Evolutionary conservation across 2,797 vertebrate species (phyloP), one percentile per base, ranked within the genome.

Genomic region (Sylvia borin): DNA sequence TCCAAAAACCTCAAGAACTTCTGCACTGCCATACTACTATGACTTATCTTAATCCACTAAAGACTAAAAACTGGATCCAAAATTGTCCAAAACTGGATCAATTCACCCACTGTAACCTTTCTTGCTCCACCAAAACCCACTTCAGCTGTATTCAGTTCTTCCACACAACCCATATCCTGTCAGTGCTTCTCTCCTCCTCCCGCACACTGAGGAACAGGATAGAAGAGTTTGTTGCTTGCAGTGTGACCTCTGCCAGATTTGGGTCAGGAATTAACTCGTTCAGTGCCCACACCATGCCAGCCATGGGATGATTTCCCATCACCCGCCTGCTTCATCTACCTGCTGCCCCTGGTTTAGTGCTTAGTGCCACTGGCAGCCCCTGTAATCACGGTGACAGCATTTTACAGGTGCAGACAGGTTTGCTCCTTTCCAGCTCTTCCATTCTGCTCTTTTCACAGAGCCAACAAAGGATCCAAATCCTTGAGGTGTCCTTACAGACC

Each of bases 181-280:
- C 2, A 1, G 9, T 0, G 1, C 5, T 43, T 55, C 82, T 51
- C 5, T 2, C 11, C 7, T 14, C 38, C 12, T 73, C 51, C 36
- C 11, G 10, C 22, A 42, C 8, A 4, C 16, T 53, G 55, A 79
- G 48, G 16, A 64, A 34, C 3, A 38, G 50, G 13, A 48, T 29
- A 16, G 55, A 72, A 60, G 9, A 50, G 8, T 34, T 36, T 81
- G 18, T 12, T 66, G 15, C 7, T 57, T 75, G 7, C 29, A n/a
- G 36, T 80, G 42, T 8, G 26, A 7, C 32, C 16, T 65, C 16
- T 67, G 50, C 34, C 53, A 45, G 26, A 10, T 25, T 11, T 24
- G 24, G 53, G 10, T 32, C 53, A 80, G 65, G 31, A 74, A 22
- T 29, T 7, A 32, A 22, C 48, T 29, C 17, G 25, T 50, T 27